These are phyloP conservation scores for Drosophila incognita DNA, from an alignment of 2,888 invertebrate genomes.

Conservation along the genomic window DNA sequence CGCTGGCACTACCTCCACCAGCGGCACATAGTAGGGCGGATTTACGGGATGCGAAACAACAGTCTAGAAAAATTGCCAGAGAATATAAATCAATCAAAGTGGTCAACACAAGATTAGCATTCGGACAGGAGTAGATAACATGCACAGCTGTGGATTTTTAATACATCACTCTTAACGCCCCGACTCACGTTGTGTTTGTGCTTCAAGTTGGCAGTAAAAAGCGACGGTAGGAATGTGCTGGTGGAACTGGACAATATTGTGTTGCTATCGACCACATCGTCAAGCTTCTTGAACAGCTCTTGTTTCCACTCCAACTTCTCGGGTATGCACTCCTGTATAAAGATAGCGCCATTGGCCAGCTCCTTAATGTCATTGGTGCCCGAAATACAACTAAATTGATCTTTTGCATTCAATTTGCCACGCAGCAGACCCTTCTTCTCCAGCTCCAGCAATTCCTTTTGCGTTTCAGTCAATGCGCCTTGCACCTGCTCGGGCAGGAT, in stretches of 20 bases:
- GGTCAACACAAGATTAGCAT: conserved; percentile 4
- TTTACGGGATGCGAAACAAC: conserved; percentile 96
- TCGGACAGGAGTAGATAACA: conserved; percentile 17
- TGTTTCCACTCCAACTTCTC: conserved; percentile 94
- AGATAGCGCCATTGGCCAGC: conserved; percentile 90
- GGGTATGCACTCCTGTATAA: conserved; percentile 97
- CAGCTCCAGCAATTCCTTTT: conserved; percentile 89
- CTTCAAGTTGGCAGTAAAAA: conserved; percentile 92
- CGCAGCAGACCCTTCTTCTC: conserved; percentile 91
- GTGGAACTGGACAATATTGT: conserved; percentile 97
- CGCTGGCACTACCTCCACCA: conserved; percentile 97
- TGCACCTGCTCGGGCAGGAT: conserved; percentile 91
- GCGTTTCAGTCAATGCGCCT: conserved; percentile 90
- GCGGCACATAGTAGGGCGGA: conserved; percentile 97
- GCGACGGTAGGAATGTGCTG: conserved; percentile 95
- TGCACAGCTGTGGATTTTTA: background rate
- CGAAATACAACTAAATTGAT: conserved; percentile 92
- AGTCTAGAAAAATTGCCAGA: conserved; percentile 56
- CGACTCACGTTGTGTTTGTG: conserved; percentile 88
- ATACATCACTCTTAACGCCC: background rate
- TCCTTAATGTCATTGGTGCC: conserved; percentile 90
- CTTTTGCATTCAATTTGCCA: conserved; percentile 89
- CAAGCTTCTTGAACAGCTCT: conserved; percentile 91
- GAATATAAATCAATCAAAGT: conserved; percentile 13
- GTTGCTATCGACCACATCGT: conserved; percentile 90